phyloP scores from a whole-genome alignment of 2,797 vertebrate species.

The Hydrolagus colliei region DNA sequence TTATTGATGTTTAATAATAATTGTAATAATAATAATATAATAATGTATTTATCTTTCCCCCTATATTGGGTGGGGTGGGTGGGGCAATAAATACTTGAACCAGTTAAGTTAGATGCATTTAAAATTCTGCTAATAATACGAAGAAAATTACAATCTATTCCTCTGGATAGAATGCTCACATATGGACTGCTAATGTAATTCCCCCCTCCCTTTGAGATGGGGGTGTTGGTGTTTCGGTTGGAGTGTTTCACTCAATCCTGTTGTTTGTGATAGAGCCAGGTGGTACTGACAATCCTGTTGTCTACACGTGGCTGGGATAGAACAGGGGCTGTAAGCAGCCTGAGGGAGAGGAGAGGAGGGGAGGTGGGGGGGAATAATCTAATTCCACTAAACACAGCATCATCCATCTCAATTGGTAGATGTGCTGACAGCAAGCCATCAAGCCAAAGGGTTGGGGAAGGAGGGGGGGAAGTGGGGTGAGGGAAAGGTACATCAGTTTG shows the following conservation, averaged over 20 bases:
- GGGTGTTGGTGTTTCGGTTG: neutral
- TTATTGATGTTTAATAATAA: too few relatives aligned
- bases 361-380: neutral
- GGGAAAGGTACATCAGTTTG: neutral
- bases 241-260: slow-evolving; percentile 46
- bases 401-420: slow-evolving; percentile 21
- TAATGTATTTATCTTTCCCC: too few relatives aligned
- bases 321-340: slow-evolving; percentile 43
- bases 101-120: too few relatives aligned
- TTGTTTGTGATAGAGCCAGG: slow-evolving; percentile 51
- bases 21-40: too few relatives aligned
- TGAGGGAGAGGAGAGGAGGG: slow-evolving; percentile 38
- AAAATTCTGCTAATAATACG: too few relatives aligned
- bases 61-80: too few relatives aligned
- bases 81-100: too few relatives aligned
- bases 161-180: too few relatives aligned
- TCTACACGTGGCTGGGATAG: slow-evolving; percentile 55
- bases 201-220: slow-evolving; percentile 20
- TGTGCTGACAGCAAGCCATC: neutral
- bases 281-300: slow-evolving; percentile 50
- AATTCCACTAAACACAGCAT: slow-evolving; percentile 19
- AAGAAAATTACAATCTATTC: too few relatives aligned
- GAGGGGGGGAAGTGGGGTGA: too few relatives aligned
- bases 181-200: neutral
- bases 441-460: neutral